These are phyloP conservation scores for Apogon hyalosoma DNA, from an alignment of 2,797 vertebrate species.

Conservation along the genomic window DNA sequence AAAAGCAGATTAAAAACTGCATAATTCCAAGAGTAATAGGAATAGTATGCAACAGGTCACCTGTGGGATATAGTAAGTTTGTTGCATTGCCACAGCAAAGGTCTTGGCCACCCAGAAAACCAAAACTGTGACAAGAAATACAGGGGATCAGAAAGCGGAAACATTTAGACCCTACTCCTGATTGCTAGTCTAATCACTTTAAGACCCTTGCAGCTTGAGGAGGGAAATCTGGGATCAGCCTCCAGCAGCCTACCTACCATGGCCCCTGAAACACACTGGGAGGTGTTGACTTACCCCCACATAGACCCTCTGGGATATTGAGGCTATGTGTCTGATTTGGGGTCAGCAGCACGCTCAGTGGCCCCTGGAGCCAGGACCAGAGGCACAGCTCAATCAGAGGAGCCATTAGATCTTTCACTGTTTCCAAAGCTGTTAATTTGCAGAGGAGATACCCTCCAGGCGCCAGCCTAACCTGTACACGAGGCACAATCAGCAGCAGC, in stretches of 20 bases:
- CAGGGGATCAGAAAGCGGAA: slow-evolving; percentile 70
- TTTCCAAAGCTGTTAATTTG: slow-evolving; percentile 68
- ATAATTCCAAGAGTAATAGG: background rate
- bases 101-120: slow-evolving; percentile 73
- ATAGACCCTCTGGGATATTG: slow-evolving; percentile 58
- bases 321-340: slow-evolving; percentile 58
- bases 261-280: slow-evolving; percentile 73
- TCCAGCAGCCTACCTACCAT: slow-evolving; percentile 63
- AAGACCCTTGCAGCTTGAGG: slow-evolving; percentile 69
- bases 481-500: slow-evolving; percentile 71
- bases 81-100: slow-evolving; percentile 22
- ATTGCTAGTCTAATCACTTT: slow-evolving; percentile 79
- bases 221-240: slow-evolving; percentile 79
- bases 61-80: slow-evolving; percentile 9
- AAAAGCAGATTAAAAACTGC: slow-evolving; percentile 3
- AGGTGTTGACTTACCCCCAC: slow-evolving; percentile 80
- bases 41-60: slow-evolving; percentile 33
- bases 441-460: slow-evolving; percentile 65
- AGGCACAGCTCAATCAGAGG: slow-evolving; percentile 71
- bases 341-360: slow-evolving; percentile 54
- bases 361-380: slow-evolving; percentile 58
- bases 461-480: slow-evolving; percentile 49
- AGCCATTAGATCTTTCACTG: slow-evolving; percentile 67
- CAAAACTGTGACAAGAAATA: slow-evolving; percentile 52
- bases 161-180: slow-evolving; percentile 70